Evolutionary conservation across 2,888 invertebrate species (phyloP).

Genomic region (Cataglyphis cursor): DNA sequence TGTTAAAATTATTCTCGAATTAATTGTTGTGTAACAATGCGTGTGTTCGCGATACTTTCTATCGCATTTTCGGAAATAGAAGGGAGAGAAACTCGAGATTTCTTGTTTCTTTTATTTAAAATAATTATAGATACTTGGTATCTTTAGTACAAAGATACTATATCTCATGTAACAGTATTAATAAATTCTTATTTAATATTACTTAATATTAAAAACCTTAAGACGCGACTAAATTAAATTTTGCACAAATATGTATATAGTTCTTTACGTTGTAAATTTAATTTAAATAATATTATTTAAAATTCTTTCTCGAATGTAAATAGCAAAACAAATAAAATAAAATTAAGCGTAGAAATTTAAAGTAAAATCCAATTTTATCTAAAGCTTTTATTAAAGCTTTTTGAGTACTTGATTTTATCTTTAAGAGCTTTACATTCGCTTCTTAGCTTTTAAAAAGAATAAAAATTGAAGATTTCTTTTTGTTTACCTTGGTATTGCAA

Average conservation of each 20-base stretch:
- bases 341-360: background rate
- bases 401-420: background rate
- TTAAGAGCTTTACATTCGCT: background rate
- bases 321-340: too few relatives aligned
- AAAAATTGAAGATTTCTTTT: background rate
- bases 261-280: background rate
- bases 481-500: conserved; percentile 84
- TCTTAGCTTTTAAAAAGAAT: background rate
- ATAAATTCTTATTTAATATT: background rate
- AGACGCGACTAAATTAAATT: background rate
- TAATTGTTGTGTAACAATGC: conserved; percentile 55
- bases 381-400: background rate
- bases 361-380: background rate
- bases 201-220: background rate
- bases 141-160: too few relatives aligned
- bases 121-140: background rate
- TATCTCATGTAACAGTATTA: too few relatives aligned
- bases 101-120: background rate
- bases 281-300: too few relatives aligned
- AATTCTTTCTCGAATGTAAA: too few relatives aligned
- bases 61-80: background rate
- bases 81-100: background rate
- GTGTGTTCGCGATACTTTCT: conserved; percentile 1
- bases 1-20: conserved; percentile 58
- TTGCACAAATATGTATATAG: background rate